Conservation (phyloP, 2,113 vertebrate species). For the Phylloscopus trochilus region DNA sequence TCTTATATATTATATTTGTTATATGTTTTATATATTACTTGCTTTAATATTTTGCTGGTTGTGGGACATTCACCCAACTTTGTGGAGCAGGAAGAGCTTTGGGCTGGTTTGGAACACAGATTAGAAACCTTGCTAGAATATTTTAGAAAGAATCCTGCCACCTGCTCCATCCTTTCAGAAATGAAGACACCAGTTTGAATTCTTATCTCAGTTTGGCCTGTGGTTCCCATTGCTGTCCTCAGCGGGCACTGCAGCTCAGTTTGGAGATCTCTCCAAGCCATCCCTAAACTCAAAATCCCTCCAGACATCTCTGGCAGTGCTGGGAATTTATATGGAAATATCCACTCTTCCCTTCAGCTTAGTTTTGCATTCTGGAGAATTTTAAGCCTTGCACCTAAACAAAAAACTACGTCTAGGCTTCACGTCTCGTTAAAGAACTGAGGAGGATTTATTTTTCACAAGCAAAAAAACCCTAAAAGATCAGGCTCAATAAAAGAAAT, state of each 20-base stretch:
- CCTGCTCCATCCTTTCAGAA: neutral
- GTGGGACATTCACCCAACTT: neutral
- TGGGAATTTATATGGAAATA: neutral
- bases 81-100: neutral
- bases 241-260: neutral
- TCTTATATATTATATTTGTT: neutral
- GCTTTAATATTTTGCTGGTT: neutral
- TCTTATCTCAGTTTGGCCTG: neutral
- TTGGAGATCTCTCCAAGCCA: neutral
- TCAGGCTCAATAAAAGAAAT: neutral
- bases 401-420: neutral
- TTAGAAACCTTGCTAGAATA: neutral
- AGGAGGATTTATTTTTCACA: neutral
- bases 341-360: neutral
- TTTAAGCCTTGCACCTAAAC: neutral
- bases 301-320: neutral
- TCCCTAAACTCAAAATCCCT: neutral
- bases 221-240: neutral
- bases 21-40: neutral
- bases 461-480: neutral
- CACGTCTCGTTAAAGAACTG: neutral
- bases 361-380: neutral
- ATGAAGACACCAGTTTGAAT: neutral
- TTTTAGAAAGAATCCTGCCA: neutral
- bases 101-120: neutral